Base-by-base conservation (phyloP, 1,140 invertebrate genomes). In the Oreohelix idahoensis region DNA sequence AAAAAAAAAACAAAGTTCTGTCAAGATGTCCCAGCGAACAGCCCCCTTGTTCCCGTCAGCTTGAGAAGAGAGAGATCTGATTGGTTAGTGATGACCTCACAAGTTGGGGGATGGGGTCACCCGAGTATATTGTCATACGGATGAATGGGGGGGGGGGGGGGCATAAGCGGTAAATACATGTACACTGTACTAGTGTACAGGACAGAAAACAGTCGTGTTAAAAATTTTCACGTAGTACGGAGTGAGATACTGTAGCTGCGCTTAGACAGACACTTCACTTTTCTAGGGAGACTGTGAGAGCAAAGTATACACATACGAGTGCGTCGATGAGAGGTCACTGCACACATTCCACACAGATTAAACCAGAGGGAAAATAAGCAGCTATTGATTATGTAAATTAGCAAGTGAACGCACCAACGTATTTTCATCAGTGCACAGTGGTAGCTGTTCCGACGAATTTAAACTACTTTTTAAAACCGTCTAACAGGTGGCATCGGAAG, bases 11-110 rank as follows among this genome's bases (percentile, higher is more conserved):
- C 15, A 45, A 45, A 45, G 42, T 58, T 58, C 2, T 23, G 23
- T 58, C 23, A 58, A 58, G 26, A 29, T 35, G 63, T 32, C 8
- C 29, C n/a, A 66, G 63, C n/a, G 29, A 32, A 13, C 42, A 20
- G 2, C 75, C 32, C 49, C 45, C 75, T 77, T 51, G 4, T 1
- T 38, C 15, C 69, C 26, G 39, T 38, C 32, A 26, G 36, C 23
- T 4, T 39, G 15, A 51, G 17, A 26, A 74, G 1, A 13, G 2
- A 70, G 63, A 36, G 39, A 53, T 82, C 38, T 82, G 80, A 82
- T 82, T 82, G 80, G 80, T 29, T 82, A 71, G 35, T 15, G 51
- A 75, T 82, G 80, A 82, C 80, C 80, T 82, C 70, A 74, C 63
- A 32, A n/a, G 1, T 45, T 51, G 29, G 32, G 71, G 80, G 80